Evolutionary conservation across 2,113 vertebrate genomes (phyloP), one percentile per base, ranked within the genome.

Genomic region (Sceloporus undulatus): DNA sequence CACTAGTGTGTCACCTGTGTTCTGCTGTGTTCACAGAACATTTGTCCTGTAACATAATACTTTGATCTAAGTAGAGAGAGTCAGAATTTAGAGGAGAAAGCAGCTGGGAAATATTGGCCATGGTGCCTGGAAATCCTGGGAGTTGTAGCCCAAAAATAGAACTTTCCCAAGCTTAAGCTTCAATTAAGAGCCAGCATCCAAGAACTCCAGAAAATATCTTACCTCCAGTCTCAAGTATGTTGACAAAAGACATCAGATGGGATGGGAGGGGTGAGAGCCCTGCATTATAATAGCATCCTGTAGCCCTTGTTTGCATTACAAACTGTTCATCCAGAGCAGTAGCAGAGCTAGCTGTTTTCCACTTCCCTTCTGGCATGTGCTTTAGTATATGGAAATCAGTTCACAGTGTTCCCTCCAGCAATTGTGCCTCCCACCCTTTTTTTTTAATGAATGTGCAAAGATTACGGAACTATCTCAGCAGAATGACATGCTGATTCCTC

Each of bases 221-320:
- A 16, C 9, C 27, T 29, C 27, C 68, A 29, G 2, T 71, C 29
- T 27, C 27, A 70, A 9, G 8, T 71, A 27, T 71, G 13, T 62
- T 62, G 59, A 62, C 27, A 9, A 27, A 27, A 71, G 27, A 21
- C 66, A 3, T 25, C 66, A 34, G 54, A 25, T 3, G 48, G 56
- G 79, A 3, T 2, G 16, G 65, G 68, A 9, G 52, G 16, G 25
- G 8, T 9, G 6, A 77, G 25, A 66, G 25, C 9, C 34, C 23
- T 59, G 27, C 74, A 48, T 74, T 62, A 34, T 74, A 59, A 66
- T 75, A 82, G 82, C 77, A 82, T 48, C 56, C 71, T 82, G 79
- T 65, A 82, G 83, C 93, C 86, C 16, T 78, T 0, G 0, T 85
- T 94, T 94, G 90, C 87, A 82, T 94, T 96, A 89, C 76, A 89